A percentile compares a stretch with the other conserved stretches of the same genome.
phyloP scores from a whole-genome alignment of 1,140 invertebrate genomes.

The Drosophila kikkawai region DNA sequence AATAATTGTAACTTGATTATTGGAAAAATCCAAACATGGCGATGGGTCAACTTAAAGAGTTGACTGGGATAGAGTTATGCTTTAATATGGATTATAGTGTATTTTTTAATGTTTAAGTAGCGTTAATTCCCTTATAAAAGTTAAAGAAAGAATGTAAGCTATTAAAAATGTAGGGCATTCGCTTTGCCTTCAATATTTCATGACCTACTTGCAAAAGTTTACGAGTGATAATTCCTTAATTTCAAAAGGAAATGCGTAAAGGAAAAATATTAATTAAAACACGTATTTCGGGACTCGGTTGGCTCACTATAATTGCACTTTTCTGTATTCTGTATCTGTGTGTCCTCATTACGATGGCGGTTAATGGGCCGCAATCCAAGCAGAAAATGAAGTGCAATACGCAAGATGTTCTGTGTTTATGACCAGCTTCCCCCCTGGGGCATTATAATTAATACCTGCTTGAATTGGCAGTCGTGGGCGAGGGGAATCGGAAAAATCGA shows the following conservation, averaged over 20 bases:
- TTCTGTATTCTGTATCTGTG: constrained; percentile 16
- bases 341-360: constrained; percentile 17
- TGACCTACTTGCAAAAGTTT: background rate
- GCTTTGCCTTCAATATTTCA: background rate
- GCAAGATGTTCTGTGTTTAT: constrained; percentile 26
- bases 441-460: constrained; percentile 62
- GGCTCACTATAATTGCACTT: constrained; percentile 42
- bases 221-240: background rate
- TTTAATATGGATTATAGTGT: background rate
- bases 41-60: background rate
- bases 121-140: background rate
- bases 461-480: constrained; percentile 11
- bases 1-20: constrained; percentile 46
- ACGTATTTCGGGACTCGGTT: background rate
- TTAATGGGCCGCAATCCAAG: constrained; percentile 49
- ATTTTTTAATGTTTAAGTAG: no score
- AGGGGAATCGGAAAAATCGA: background rate
- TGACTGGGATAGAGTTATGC: background rate
- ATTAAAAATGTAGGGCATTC: no score
- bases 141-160: no score
- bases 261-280: constrained; percentile 46
- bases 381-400: constrained; percentile 62
- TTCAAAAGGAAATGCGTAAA: background rate
- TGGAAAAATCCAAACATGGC: constrained; percentile 1
- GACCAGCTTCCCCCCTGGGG: constrained; percentile 16